Evolutionary conservation across 37 sponge, comb jelly and placozoan species (phyloP), one percentile per base, ranked within the genome.

Genomic region (Tethya wilhelma): DNA sequence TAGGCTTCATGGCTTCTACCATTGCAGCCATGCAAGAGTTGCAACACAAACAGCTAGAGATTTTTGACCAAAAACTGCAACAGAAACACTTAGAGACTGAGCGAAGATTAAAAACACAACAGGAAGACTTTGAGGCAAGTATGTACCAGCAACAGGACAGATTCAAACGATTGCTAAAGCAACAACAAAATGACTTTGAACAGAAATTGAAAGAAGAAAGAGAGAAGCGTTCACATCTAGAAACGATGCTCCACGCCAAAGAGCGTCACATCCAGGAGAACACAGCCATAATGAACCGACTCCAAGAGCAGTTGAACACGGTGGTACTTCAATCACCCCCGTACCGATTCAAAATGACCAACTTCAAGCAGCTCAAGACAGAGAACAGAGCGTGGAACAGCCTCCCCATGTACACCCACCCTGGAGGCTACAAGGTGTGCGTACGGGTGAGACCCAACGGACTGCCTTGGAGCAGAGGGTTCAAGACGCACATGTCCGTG

Each of bases 401-500:
- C 4, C 59, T 26, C 9, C 66, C 36, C 4, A 32, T n/a, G n/a
- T n/a, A n/a, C n/a, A n/a, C n/a, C n/a, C n/a, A n/a, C n/a, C n/a
- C n/a, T n/a, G n/a, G n/a, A 19, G 66, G 66, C 34, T 64, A 64
- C 66, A 64, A 64, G 66, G 25, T 64, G 4, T 33, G 36, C 34
- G 4, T 64, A 19, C 31, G 66, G 4, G 31, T 64, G 66, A 19
- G 30, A 19, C 4, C 36, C 6, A 64, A 64, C 36, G 66, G 66
- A 29, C 14, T 49, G 14, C 53, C 14, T 14, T 49, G 14, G 14
- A 14, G 53, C 9, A 49, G 14, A 14, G 53, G 53, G 14, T n/a
- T n/a, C n/a, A n/a, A n/a, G n/a, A 64, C 66, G 8, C 66, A 64
- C 66, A 64, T 64, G 2, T 64, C 66, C 34, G 30, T 64, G 2